These are phyloP conservation scores for Eubucco bourcierii DNA, from an alignment of 2,113 vertebrate species.

Conservation along the genomic window DNA sequence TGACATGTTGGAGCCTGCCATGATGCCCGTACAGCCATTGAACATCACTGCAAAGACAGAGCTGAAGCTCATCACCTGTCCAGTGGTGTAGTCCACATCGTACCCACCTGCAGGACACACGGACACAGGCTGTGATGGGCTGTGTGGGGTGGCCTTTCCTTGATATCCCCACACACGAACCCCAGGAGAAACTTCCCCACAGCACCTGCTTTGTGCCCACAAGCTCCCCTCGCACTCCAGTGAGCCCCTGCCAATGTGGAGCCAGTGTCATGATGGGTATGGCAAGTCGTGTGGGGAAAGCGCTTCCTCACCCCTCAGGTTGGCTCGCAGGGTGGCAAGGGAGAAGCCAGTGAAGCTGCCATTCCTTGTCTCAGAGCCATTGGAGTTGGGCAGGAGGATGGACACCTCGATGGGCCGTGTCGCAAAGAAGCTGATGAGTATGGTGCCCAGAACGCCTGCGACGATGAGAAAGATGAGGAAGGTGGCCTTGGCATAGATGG, in stretches of 20 bases:
- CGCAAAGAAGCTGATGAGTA: slow-evolving; percentile 88
- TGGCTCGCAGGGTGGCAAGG: slow-evolving; percentile 80
- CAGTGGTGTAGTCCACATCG: background rate
- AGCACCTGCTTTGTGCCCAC: background rate
- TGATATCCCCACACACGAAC: background rate
- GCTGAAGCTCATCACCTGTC: slow-evolving; percentile 48
- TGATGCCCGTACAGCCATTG: slow-evolving; percentile 29
- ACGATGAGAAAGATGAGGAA: slow-evolving; percentile 92
- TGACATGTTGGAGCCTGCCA: slow-evolving; percentile 55
- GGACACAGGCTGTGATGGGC: background rate
- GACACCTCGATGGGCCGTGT: slow-evolving; percentile 66
- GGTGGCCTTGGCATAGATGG: slow-evolving; percentile 89
- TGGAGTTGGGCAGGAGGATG: slow-evolving; percentile 55
- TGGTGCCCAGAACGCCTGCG: slow-evolving; percentile 78
- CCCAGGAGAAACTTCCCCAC: background rate
- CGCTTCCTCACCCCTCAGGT: slow-evolving; percentile 78
- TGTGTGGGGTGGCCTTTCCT: background rate
- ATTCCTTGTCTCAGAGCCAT: slow-evolving; percentile 53
- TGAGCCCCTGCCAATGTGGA: background rate
- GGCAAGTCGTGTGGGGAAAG: background rate
- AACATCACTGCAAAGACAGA: slow-evolving; percentile 25
- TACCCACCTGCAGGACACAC: slow-evolving; percentile 73
- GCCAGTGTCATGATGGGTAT: fast-evolving
- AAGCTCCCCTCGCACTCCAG: background rate
- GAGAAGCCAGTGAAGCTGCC: slow-evolving; percentile 86